Evolutionary conservation across 2,888 invertebrate species (phyloP).

Genomic region (Hydrotaea diabolus): DNA sequence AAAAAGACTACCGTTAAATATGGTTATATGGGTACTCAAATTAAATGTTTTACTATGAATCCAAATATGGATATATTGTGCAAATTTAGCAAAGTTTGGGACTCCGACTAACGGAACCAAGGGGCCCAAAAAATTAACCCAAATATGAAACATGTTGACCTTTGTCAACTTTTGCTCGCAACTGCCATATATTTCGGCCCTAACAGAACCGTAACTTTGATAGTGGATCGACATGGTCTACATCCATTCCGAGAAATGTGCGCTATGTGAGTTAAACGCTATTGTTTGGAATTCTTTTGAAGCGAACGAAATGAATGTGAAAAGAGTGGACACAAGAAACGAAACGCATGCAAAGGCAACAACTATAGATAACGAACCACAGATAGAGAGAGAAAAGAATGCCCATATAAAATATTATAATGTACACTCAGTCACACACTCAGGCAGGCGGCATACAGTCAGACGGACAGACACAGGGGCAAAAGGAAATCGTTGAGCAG

Average conservation of each 20-base stretch:
- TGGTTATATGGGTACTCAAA: no score
- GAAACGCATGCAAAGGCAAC: neutral
- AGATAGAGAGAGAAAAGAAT: neutral
- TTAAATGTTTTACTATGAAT: no score
- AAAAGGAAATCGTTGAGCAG: conserved; percentile 75
- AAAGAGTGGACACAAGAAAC: neutral
- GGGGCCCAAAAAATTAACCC: no score
- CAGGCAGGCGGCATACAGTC: neutral
- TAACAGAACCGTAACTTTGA: neutral
- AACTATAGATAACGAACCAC: neutral
- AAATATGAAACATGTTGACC: no score
- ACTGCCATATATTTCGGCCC: no score
- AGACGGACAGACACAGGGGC: neutral
- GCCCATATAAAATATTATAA: neutral
- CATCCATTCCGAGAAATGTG: conserved; percentile 6
- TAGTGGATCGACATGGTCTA: conserved; percentile 13
- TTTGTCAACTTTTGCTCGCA: no score
- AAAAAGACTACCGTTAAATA: no score
- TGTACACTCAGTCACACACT: neutral
- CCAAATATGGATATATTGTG: no score
- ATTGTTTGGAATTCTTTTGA: conserved; percentile 26
- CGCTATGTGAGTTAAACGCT: conserved; percentile 1
- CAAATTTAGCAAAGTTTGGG: no score
- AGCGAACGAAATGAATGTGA: neutral
- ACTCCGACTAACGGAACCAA: no score